Evolutionary conservation across 1,140 invertebrate species (phyloP).

Genomic region (Sminthurides bifidus): DNA sequence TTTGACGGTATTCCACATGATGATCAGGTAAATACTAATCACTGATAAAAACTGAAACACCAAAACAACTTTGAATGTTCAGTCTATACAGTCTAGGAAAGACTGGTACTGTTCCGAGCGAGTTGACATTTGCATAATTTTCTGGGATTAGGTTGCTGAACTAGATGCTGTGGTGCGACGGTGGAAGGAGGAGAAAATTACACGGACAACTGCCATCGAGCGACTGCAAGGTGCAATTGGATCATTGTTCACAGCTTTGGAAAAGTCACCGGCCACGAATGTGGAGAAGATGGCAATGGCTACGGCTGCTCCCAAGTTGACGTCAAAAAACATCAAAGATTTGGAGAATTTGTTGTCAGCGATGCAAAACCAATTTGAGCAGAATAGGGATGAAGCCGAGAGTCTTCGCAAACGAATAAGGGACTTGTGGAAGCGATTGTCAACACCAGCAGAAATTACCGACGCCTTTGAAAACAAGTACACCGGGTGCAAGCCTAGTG

Average conservation of each 20-base stretch:
- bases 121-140: not conserved
- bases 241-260: constrained; percentile 1
- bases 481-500: constrained; percentile 1
- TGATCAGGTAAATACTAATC: constrained; percentile 1
- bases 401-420: constrained; percentile 13
- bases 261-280: constrained; percentile 6
- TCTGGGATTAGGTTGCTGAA: not conserved
- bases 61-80: not conserved
- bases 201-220: not conserved
- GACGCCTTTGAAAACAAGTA: constrained; percentile 4
- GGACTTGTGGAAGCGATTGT: constrained; percentile 24
- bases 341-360: not conserved
- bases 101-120: not conserved
- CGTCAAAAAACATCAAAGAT: constrained; percentile 1
- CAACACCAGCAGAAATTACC: constrained; percentile 9
- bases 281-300: not conserved
- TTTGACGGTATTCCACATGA: constrained; percentile 5
- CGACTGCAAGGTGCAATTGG: not conserved
- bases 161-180: not conserved
- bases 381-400: constrained; percentile 6
- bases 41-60: not conserved
- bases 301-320: not conserved
- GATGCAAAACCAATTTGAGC: not conserved
- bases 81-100: not conserved
- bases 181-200: not conserved